Percentiles rank a stretch among this genome's conserved stretches.
These are phyloP conservation scores for Aphaenogaster ashmeadi DNA, from an alignment of 1,140 invertebrate species.

Conservation along the genomic window DNA sequence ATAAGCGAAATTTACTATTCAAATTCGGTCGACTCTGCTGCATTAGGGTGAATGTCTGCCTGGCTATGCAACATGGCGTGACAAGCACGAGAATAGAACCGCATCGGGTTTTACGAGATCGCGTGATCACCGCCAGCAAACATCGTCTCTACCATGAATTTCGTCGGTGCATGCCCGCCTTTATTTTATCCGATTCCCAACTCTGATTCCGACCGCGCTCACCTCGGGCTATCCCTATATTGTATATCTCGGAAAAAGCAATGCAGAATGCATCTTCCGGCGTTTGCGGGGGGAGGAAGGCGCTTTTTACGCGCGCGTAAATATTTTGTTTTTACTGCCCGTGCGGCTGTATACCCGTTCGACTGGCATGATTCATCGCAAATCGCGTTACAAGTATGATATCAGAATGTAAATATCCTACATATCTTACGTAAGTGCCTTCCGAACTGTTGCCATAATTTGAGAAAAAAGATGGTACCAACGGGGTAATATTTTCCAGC, in stretches of 20 bases:
- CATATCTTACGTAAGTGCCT: not conserved
- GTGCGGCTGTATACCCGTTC: not conserved
- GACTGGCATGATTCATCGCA: conserved; percentile 40
- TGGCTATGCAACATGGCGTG: conserved; percentile 85
- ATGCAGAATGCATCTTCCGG: conserved; percentile 34
- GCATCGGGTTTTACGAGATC: conserved; percentile 83
- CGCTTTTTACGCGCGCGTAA: conserved; percentile 56
- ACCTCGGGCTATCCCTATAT: conserved; percentile 18
- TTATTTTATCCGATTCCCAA: conserved; percentile 71
- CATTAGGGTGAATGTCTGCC: conserved; percentile 82
- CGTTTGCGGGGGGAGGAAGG: not conserved
- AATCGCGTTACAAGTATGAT: conserved; percentile 53
- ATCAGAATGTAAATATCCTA: conserved; percentile 27
- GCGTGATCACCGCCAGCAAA: conserved; percentile 81
- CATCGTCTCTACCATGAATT: conserved; percentile 82
- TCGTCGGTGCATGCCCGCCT: conserved; percentile 78
- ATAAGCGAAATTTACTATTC: conserved; percentile 78
- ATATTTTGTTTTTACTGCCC: conserved; percentile 54
- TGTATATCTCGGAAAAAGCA: conserved; percentile 45
- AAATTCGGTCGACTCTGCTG: conserved; percentile 72
- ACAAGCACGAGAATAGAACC: conserved; percentile 85
- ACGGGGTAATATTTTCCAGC: not conserved
- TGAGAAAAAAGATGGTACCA: conserved; percentile 4
- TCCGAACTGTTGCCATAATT: conserved; percentile 36
- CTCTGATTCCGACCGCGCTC: conserved; percentile 66